Conservation (phyloP, 2,888 invertebrate genomes). For the Gastracanthus pulcherrimus region DNA sequence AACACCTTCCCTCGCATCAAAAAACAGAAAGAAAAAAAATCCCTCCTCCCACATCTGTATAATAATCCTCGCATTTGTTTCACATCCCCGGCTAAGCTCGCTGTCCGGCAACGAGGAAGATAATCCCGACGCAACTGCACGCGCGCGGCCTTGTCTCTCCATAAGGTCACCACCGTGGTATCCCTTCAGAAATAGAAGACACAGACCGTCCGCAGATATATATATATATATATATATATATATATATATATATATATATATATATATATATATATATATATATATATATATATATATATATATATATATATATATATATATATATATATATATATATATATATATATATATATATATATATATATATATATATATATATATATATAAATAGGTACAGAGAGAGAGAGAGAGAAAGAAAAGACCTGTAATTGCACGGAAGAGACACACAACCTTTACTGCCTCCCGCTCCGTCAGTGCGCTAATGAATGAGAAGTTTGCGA, state of each 20-base stretch:
- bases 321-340: no score
- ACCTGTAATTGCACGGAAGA: slow-evolving; percentile 26
- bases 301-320: no score
- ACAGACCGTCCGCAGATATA: no score
- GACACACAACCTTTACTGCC: not conserved
- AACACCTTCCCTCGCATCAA: not conserved
- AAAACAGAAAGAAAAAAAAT: not conserved
- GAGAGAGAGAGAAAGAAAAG: not conserved
- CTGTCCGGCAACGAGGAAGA: not conserved
- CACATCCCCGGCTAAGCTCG: not conserved
- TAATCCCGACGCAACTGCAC: not conserved
- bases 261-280: no score
- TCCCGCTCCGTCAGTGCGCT: not conserved
- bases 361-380: no score
- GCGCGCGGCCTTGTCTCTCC: not conserved
- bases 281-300: no score
- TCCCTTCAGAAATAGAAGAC: no score
- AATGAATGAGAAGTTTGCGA: slow-evolving; percentile 45
- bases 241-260: no score
- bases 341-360: no score
- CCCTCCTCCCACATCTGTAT: not conserved
- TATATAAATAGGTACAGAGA: no score
- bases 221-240: no score
- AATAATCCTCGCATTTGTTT: slow-evolving; percentile 20
- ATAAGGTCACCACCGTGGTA: not conserved